phyloP scores from a whole-genome alignment of 2,797 vertebrate species.

The Cossypha polioptera region DNA sequence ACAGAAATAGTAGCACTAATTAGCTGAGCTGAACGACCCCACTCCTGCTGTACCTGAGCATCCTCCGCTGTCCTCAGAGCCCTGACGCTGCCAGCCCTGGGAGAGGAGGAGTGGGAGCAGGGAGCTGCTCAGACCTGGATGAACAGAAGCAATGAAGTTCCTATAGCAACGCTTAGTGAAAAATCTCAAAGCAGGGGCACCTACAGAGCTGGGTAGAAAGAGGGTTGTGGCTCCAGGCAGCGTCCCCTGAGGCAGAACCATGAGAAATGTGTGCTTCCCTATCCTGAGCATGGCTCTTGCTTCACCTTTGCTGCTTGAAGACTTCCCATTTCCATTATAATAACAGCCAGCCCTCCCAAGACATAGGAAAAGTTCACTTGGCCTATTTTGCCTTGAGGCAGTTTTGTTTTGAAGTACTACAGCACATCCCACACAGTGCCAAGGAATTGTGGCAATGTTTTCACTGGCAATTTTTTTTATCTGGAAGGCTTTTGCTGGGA shows the following conservation, averaged over 20 bases:
- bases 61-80: neutral
- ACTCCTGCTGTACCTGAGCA: slow-evolving; percentile 19
- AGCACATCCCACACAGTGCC: neutral
- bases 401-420: neutral
- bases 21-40: neutral
- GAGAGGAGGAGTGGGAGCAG: neutral
- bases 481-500: neutral
- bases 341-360: neutral
- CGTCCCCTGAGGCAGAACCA: neutral
- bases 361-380: neutral
- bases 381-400: neutral
- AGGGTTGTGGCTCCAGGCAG: neutral
- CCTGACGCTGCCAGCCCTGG: rapidly evolving
- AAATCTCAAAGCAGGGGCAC: neutral
- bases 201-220: neutral
- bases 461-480: neutral
- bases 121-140: neutral
- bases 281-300: rapidly evolving
- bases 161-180: neutral
- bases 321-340: neutral
- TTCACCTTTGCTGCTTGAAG: neutral
- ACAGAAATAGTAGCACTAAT: slow-evolving; percentile 35
- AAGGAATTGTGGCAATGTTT: neutral
- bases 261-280: neutral
- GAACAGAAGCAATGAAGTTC: neutral